Base-by-base conservation (phyloP, 2,113 vertebrate genomes). In the Amia ocellicauda region DNA sequence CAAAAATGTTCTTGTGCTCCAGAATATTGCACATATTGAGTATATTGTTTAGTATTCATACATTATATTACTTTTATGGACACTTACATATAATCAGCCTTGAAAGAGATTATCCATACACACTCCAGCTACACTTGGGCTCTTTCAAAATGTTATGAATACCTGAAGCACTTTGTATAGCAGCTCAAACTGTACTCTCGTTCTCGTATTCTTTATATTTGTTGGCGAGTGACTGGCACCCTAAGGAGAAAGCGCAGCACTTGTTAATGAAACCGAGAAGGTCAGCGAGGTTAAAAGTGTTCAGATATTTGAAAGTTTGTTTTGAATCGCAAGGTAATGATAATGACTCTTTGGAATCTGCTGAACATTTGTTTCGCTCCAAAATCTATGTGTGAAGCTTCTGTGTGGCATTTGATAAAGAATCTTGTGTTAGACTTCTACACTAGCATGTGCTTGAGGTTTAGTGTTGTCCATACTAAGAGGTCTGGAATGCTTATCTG, bases 401-500 rank as follows among this genome's bases (percentile, higher is more conserved):
- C 0, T 17, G 57, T 26, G n/a, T 31, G 28, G 53, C 28, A n/a
- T 26, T 56, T 29, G 26, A 31, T 31, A 56, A n/a, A 8, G 53
- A 29, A 26, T 26, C 51, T 53, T 53, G 11, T 26, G 27, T 53
- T 53, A 10, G 31, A n/a, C n/a, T 54, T 55, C 40, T 42, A 52
- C 17, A 26, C 51, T 22, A 7, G 28, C 47, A 26, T 27, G 43
- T 22, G 31, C 31, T 36, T 36, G 31, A 36, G 29, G 53, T 16
- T 55, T 14, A 20, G 40, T 58, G 28, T 53, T 52, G 13, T 42
- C 45, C 7, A 29, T 14, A 11, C 49, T 65, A 65, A 65, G 43
- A 65, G 41, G 22, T 54, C 54, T 67, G 58, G 58, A 67, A 60
- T 54, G 58, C 43, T 68, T 53, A 56, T 49, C 49, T 63, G 60